Conservation (phyloP, 2,888 invertebrate species). For the Schizaphis graminum region DNA sequence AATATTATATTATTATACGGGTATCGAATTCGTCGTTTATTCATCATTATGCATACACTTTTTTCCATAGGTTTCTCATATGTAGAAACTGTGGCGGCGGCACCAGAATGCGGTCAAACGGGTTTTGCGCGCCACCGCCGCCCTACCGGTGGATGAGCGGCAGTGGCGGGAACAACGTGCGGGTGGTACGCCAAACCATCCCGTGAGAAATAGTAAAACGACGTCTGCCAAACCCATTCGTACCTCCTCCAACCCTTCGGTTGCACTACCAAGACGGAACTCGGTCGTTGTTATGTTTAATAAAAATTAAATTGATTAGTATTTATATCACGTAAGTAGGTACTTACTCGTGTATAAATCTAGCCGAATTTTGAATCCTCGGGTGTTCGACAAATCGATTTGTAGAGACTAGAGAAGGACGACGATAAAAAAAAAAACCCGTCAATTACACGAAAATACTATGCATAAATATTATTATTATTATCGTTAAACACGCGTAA, state of each 20-base stretch:
- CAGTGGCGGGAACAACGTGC: conserved; percentile 21
- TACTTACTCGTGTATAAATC: background rate
- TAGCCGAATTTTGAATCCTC: background rate
- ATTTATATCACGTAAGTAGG: background rate
- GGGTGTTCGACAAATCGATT: background rate
- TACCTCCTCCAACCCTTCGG: background rate
- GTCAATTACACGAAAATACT: background rate
- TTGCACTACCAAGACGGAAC: background rate
- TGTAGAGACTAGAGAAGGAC: background rate
- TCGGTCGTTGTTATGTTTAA: background rate
- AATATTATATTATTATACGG: background rate
- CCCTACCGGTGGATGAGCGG: background rate
- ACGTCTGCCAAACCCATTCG: background rate
- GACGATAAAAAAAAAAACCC: background rate
- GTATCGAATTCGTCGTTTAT: background rate
- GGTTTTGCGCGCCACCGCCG: conserved; percentile 51
- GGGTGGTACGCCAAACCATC: conserved; percentile 18
- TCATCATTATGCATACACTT: background rate
- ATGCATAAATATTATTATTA: background rate
- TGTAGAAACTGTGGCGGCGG: conserved; percentile 27
- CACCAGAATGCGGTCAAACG: conserved; percentile 65
- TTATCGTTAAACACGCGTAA: background rate
- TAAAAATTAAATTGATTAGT: background rate
- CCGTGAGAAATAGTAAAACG: background rate
- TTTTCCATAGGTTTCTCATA: conserved; percentile 48